Evolutionary conservation across 1,140 invertebrate species (phyloP).

Genomic region (Cydia fagiglandana): DNA sequence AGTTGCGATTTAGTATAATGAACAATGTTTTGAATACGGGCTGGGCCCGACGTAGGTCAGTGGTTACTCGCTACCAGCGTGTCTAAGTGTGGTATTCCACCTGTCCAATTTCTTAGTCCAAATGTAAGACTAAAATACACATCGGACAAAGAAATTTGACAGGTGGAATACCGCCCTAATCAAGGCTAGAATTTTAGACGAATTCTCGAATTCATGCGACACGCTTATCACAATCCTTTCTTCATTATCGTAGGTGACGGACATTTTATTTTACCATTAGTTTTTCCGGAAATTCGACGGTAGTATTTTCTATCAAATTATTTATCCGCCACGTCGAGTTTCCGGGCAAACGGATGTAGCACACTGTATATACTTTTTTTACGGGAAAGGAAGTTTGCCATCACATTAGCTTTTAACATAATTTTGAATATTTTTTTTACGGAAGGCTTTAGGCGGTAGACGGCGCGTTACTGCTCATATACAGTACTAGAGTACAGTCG

Average conservation of each 20-base stretch:
- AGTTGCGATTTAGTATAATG: constrained; percentile 22
- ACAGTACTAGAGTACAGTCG: too few relatives aligned
- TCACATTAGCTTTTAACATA: constrained; percentile 39
- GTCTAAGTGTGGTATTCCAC: background rate
- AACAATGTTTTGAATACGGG: background rate
- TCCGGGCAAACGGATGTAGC: background rate
- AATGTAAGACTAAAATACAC: too few relatives aligned
- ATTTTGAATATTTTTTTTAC: constrained; percentile 39
- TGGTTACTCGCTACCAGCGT: background rate
- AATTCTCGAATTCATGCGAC: constrained; percentile 22
- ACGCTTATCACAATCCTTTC: constrained; percentile 14
- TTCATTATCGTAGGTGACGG: constrained; percentile 17
- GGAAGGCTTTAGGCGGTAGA: constrained; percentile 28
- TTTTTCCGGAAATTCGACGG: background rate
- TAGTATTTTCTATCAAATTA: constrained; percentile 7
- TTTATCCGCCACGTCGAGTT: background rate
- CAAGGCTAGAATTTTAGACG: constrained; percentile 6
- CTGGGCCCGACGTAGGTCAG: constrained; percentile 15
- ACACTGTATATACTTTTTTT: constrained; percentile 39
- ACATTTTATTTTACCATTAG: background rate
- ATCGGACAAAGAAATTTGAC: too few relatives aligned
- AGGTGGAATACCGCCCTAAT: too few relatives aligned
- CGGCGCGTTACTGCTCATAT: constrained; percentile 11
- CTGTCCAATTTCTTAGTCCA: too few relatives aligned
- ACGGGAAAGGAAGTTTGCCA: constrained; percentile 34